Evolutionary conservation across 2,113 vertebrate species (phyloP).

Genomic region (Hemiscyllium ocellatum): DNA sequence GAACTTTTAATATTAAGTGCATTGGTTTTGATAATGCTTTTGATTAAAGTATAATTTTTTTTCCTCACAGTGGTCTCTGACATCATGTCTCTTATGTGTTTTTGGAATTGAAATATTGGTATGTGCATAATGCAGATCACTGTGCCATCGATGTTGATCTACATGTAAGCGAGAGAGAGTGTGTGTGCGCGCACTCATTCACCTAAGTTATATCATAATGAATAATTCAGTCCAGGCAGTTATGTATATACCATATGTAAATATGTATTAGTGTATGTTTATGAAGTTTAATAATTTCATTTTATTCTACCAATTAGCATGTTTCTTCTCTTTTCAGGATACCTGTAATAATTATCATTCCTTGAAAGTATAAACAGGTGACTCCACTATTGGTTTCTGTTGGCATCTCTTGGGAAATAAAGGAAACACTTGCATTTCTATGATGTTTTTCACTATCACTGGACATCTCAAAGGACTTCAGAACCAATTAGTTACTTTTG

Average conservation of each 20-base stretch:
- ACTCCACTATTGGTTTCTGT: not conserved
- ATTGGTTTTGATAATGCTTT: not conserved
- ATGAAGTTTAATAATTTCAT: not conserved
- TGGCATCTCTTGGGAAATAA: too few relatives aligned
- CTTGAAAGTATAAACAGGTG: not conserved
- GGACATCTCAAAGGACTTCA: not conserved
- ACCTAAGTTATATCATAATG: too few relatives aligned
- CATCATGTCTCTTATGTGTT: not conserved
- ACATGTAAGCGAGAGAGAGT: too few relatives aligned
- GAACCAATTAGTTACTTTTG: too few relatives aligned
- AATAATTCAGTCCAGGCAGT: not conserved
- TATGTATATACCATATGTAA: too few relatives aligned
- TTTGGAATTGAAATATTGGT: not conserved
- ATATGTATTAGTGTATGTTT: too few relatives aligned
- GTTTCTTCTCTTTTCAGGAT: not conserved
- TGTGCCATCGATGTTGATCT: not conserved
- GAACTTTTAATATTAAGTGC: not conserved
- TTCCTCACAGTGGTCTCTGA: not conserved
- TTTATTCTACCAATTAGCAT: not conserved
- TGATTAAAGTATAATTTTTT: not conserved
- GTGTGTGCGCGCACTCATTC: too few relatives aligned
- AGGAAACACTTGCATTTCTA: not conserved
- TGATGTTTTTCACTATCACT: not conserved
- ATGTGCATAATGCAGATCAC: not conserved
- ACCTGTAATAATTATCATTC: not conserved